Evolutionary conservation across 2,113 vertebrate genomes (phyloP).

Genomic region (Danionella cerebrum): DNA sequence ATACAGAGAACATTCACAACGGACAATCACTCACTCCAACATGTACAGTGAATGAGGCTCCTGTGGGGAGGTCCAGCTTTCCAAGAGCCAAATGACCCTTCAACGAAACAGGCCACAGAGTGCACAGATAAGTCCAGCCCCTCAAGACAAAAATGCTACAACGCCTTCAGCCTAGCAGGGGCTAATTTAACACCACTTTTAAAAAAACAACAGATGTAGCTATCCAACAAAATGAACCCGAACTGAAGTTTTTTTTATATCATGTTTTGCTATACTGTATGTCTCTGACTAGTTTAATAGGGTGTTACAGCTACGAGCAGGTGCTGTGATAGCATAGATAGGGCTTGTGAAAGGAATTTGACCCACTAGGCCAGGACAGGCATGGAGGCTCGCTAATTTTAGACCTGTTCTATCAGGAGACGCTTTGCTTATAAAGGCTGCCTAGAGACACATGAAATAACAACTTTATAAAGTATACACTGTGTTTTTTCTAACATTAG

Average conservation of each 20-base stretch:
- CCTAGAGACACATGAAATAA: conserved; percentile 11
- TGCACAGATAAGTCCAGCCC: conserved; percentile 32
- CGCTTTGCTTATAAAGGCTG: conserved; percentile 40
- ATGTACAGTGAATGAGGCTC: conserved; percentile 47
- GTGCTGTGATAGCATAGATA: conserved; percentile 64
- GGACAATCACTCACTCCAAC: conserved; percentile 52
- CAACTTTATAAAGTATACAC: background rate
- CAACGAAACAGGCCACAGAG: conserved; percentile 38
- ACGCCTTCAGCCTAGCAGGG: background rate
- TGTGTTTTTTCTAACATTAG: background rate
- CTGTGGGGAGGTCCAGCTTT: conserved; percentile 42
- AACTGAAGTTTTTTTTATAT: conserved; percentile 49
- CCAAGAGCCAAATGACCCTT: conserved; percentile 39
- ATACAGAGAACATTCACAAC: conserved; percentile 12
- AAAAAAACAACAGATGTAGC: conserved; percentile 39
- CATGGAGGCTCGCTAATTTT: conserved; percentile 74
- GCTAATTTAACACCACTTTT: conserved; percentile 40
- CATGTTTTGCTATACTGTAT: conserved; percentile 46
- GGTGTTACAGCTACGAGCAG: conserved; percentile 73
- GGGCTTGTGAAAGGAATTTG: conserved; percentile 67
- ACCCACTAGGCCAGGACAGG: conserved; percentile 67
- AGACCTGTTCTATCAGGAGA: conserved; percentile 62
- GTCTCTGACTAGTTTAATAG: conserved; percentile 39
- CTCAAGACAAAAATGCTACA: conserved; percentile 11
- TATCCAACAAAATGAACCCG: conserved; percentile 49